Evolutionary conservation across 2,888 invertebrate species (phyloP), one percentile per base, ranked within the genome.

Genomic region (Embidobia sp.): DNA sequence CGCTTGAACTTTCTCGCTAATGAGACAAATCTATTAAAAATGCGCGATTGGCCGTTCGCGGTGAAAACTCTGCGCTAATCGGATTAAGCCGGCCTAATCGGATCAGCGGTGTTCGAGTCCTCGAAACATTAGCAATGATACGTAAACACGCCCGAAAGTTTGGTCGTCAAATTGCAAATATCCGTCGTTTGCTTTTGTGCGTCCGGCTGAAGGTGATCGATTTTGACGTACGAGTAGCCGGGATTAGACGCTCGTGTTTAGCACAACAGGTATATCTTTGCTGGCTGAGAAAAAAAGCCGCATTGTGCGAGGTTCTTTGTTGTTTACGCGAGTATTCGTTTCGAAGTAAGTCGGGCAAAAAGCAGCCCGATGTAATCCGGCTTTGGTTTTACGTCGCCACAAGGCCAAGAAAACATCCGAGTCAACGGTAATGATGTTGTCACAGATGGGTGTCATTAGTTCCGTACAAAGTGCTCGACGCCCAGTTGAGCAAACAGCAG

Each of bases 361-460:
- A n/a, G n/a, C n/a, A n/a, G n/a, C n/a, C n/a, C 10, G n/a, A 7
- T 35, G 13, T 40, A 59, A 57, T 59, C 48, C 51, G 44, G 42
- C 10, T 59, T 59, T 29, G 59, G 35, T 51, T 66, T 73, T 27
- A 15, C 64, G 31, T 19, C 11, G 10, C 16, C 11, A 46, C 26
- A 73, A 66, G 51, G 64, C 11, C 44, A 44, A 51, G 51, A 37
- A 74, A 66, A 51, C 42, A 57, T 3, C 7, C 8, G 19, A 51
- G 33, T 44, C 49, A 35, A 59, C 59, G 18, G 55, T 63, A 74
- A 61, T 61, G 61, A 74, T 74, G 74, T 74, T 67, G 66, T 74
- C 66, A 61, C 74, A 74, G 74, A 48, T 74, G 74, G 22, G 18
- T 35, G 46, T 53, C 46, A 74, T 74, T 67, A 61, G 46, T 37